A percentile compares a stretch with the other conserved stretches of the same genome.
phyloP scores from a whole-genome alignment of 2,888 invertebrate species.

The Lasioglossum villosulum region DNA sequence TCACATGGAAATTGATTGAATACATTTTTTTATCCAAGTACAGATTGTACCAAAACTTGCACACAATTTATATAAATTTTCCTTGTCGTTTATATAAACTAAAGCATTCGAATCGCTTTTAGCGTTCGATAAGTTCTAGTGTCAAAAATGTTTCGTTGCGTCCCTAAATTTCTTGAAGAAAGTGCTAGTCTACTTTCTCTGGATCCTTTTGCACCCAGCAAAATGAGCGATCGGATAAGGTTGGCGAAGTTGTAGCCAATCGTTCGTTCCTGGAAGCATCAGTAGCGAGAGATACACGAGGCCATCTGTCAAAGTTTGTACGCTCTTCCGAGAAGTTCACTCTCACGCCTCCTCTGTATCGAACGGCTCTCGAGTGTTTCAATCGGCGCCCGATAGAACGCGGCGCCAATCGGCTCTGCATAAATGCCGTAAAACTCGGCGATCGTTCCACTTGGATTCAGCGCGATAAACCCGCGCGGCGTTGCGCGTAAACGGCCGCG shows the following conservation, averaged over 20 bases:
- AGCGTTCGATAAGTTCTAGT: too few species aligned
- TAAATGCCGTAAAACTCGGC: conserved; percentile 51
- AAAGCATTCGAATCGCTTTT: too few species aligned
- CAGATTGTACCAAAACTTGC: too few species aligned
- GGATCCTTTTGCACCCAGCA: neutral
- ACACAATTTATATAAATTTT: too few species aligned
- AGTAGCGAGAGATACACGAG: conserved; percentile 53
- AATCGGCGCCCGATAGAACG: conserved; percentile 65
- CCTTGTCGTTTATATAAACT: too few species aligned
- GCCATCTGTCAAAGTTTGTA: conserved; percentile 73
- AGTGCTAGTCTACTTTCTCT: neutral
- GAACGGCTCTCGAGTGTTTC: conserved; percentile 60
- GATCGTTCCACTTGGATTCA: conserved; percentile 44
- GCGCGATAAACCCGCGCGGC: conserved; percentile 28
- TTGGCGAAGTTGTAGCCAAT: conserved; percentile 47
- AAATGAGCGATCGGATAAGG: conserved; percentile 27
- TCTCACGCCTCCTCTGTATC: conserved; percentile 65
- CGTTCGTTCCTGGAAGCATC: conserved; percentile 52
- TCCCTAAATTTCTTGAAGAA: neutral
- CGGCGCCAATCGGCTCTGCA: conserved; percentile 59
- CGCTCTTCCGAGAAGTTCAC: conserved; percentile 69
- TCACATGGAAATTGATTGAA: too few species aligned
- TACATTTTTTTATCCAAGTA: too few species aligned
- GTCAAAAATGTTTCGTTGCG: too few species aligned
- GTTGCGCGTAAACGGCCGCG: conserved; percentile 31